Base-by-base conservation (phyloP, 2,888 invertebrate species). In the Noctua janthe region DNA sequence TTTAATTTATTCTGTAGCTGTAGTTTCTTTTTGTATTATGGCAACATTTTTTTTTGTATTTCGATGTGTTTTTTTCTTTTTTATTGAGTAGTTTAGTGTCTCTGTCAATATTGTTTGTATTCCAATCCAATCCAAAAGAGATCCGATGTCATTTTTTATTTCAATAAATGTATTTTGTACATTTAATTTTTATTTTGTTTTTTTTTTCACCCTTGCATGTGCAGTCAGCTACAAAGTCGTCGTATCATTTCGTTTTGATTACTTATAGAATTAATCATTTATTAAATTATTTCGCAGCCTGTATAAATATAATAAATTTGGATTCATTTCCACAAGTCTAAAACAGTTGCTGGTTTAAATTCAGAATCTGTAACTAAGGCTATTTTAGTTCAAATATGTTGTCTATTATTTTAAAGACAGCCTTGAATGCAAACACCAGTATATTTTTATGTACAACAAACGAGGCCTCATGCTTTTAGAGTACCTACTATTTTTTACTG, bases 101-200 rank as follows among this genome's bases (percentile, higher is more conserved):
- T 93, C 97, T 97, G 96, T 97, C 96, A 96, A 97, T 97, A 97
- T 97, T 97, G 96, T 95, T 94, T 95, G 95, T 96, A 91, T 91
- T 94, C 96, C 95, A 94, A 90, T 95, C 96, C 95, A 94, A 91
- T 94, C 96, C 96, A 93, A 94, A 93, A 90, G 89, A 92, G 89
- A 91, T 94, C 96, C 95, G 80, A 96, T 96, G 97, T 97, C 97
- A 97, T 97, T 97, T 95, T 95, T 96, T 96, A 96, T 97, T 97
- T 97, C 97, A 97, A 97, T 97, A 97, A 97, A 97, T 95, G 95
- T 96, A 96, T 96, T 95, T 93, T 92, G 88, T 92, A 92, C 91
- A 93, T 89, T 89, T 82, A 67, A 82, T 85, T 89, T 91, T 89
- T 91, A 92, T 82, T 91, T 91, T 93, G 93, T 92, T 92, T 94